Evolutionary conservation across 2,113 vertebrate species (phyloP).

Genomic region (Gila orcuttii): DNA sequence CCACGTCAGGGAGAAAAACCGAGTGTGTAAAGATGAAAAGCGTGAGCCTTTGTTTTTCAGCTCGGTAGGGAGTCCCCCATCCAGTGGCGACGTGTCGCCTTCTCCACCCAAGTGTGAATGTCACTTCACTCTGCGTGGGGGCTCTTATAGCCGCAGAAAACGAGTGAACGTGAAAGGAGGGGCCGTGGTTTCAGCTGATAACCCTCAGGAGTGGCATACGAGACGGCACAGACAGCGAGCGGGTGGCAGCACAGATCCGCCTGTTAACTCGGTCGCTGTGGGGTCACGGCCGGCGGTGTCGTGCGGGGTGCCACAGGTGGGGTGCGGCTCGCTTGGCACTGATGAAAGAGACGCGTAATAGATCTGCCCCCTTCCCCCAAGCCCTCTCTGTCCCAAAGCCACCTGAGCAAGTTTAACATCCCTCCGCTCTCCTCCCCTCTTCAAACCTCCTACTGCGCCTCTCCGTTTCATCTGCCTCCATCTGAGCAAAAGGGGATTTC

Average conservation of each 20-base stretch:
- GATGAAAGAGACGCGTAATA: slow-evolving; percentile 71
- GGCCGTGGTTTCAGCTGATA: slow-evolving; percentile 42
- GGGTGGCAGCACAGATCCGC: slow-evolving; percentile 62
- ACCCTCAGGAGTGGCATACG: slow-evolving; percentile 58
- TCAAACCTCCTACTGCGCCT: not conserved
- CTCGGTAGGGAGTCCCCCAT: slow-evolving; percentile 17
- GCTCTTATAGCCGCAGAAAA: slow-evolving; percentile 23
- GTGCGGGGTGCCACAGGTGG: slow-evolving; percentile 63
- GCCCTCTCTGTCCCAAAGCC: slow-evolving; percentile 45
- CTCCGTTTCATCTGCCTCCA: slow-evolving; percentile 45
- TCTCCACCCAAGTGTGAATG: slow-evolving; percentile 49
- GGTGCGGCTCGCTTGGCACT: slow-evolving; percentile 48
- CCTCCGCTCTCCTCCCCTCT: slow-evolving; percentile 28
- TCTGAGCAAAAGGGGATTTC: slow-evolving; percentile 25
- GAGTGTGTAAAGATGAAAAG: slow-evolving; percentile 1
- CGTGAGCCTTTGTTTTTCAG: slow-evolving; percentile 2
- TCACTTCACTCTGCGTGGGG: slow-evolving; percentile 27
- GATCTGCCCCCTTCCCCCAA: slow-evolving; percentile 60
- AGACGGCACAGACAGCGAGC: slow-evolving; percentile 57
- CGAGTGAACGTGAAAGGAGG: not conserved
- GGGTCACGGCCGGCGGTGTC: slow-evolving; percentile 48
- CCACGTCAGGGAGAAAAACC: not conserved
- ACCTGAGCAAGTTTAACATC: slow-evolving; percentile 68
- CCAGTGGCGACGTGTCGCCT: not conserved
- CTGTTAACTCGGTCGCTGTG: slow-evolving; percentile 66